Evolutionary conservation across 2,888 invertebrate genomes (phyloP), one percentile per base, ranked within the genome.

Genomic region (Synanthedon formicaeformis): DNA sequence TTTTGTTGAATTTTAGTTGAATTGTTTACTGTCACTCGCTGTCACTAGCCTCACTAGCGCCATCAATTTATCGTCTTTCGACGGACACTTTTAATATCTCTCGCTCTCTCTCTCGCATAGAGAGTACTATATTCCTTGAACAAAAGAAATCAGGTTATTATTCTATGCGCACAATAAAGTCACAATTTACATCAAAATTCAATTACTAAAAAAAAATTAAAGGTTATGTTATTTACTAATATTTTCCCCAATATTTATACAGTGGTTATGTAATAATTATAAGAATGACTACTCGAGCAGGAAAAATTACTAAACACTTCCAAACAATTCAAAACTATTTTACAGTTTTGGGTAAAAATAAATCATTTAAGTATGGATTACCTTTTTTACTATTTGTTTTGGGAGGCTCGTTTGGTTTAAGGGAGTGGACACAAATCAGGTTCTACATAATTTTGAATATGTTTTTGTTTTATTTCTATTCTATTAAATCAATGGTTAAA

Each of bases 331-430:
- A 55, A 48, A 58, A 53, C 51, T 54, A 50, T 18, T 53, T 61
- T 40, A 34, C 50, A 34, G 45, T 40, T 23, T 14, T 60, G 48
- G 55, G 54, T 41, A 59, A 58, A 92, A 92, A 78, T 89, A 93
- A 77, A 90, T 92, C 69, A 89, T 83, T 72, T 84, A 90, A 78
- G 71, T 92, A 90, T 77, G 94, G 93, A 6, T 54, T 94, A 41
- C 95, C 95, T 4, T 94, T 95, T 73, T 66, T 95, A 18, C 56
- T 92, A 51, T 87, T 94, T 57, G 80, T 95, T 16, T 77, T 95
- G 53, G 94, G 93, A 48, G 95, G 94, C 52, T 94, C 95, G 0
- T 92, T 94, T 75, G 93, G 91, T 4, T 75, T 96, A 40, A 88
- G 88, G 63, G 91, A 94, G 80, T 95, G 95, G 83, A 88, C 94